Conservation (phyloP, 2,888 invertebrate genomes). For the Colostygia pectinataria region DNA sequence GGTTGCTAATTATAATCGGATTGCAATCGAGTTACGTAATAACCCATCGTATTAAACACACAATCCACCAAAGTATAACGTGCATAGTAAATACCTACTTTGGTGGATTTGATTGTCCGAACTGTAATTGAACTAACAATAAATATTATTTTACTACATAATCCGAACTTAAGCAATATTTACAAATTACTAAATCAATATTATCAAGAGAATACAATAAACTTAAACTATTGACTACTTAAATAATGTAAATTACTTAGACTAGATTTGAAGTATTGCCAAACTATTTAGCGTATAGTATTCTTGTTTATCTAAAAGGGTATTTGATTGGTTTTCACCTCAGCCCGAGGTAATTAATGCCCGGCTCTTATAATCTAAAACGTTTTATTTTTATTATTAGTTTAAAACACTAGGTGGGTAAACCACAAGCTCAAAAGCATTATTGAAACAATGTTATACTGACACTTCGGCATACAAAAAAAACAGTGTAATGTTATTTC, state of each 20-base stretch:
- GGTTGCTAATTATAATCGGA: too few species aligned
- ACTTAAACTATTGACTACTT: constrained; percentile 13
- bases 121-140: constrained; percentile 11
- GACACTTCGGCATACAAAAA: too few species aligned
- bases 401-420: too few species aligned
- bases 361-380: too few species aligned
- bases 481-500: too few species aligned
- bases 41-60: not conserved
- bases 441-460: too few species aligned
- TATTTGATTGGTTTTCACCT: not conserved
- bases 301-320: constrained; percentile 4
- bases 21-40: too few species aligned
- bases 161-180: constrained; percentile 9
- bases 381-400: too few species aligned
- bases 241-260: constrained; percentile 13
- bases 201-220: constrained; percentile 3
- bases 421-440: too few species aligned
- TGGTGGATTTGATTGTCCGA: constrained; percentile 1
- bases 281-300: constrained; percentile 21
- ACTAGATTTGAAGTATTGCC: constrained; percentile 28
- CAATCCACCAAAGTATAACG: not conserved
- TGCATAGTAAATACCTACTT: too few species aligned
- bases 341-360: too few species aligned
- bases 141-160: constrained; percentile 15
- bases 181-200: constrained; percentile 13